Conservation (phyloP, 2,113 vertebrate species). For the Oreochromis aureus region DNA sequence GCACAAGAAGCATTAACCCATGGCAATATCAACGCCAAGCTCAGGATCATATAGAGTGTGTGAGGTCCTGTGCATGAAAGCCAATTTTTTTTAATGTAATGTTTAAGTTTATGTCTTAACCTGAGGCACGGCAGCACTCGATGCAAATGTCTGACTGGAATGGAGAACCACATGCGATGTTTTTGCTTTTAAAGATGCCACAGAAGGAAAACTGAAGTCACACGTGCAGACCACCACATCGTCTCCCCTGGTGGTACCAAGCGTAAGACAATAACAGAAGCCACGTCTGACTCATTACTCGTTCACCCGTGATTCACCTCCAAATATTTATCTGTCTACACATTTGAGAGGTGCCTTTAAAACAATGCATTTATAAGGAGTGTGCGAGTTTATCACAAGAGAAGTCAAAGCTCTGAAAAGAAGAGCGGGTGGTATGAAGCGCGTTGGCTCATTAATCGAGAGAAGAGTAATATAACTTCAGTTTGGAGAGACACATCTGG, state of each 20-base stretch:
- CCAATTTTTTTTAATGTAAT: not conserved
- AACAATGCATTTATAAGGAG: not conserved
- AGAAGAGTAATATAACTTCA: not conserved
- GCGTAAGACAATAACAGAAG: conserved; percentile 53
- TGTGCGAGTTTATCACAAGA: not conserved
- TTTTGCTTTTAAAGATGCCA: not conserved
- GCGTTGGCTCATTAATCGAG: not conserved
- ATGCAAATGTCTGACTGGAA: conserved; percentile 39
- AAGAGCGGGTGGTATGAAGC: not conserved
- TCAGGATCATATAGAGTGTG: conserved; percentile 6
- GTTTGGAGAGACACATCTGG: conserved; percentile 52
- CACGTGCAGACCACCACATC: conserved; percentile 53
- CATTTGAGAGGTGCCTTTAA: not conserved
- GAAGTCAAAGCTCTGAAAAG: not conserved
- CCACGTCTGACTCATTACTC: conserved; percentile 36
- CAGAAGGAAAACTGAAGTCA: conserved; percentile 27
- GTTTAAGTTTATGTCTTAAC: conserved; percentile 18
- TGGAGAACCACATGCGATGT: not conserved
- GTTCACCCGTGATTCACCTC: conserved; percentile 30
- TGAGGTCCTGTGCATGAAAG: conserved; percentile 10
- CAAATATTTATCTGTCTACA: conserved; percentile 52
- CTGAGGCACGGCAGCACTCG: not conserved
- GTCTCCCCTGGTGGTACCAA: conserved; percentile 46
- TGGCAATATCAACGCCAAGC: not conserved
- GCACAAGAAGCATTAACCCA: not conserved